Percentiles rank a stretch among this genome's conserved stretches.
phyloP scores from a whole-genome alignment of 1,140 invertebrate species.

The Cepaea nemoralis region DNA sequence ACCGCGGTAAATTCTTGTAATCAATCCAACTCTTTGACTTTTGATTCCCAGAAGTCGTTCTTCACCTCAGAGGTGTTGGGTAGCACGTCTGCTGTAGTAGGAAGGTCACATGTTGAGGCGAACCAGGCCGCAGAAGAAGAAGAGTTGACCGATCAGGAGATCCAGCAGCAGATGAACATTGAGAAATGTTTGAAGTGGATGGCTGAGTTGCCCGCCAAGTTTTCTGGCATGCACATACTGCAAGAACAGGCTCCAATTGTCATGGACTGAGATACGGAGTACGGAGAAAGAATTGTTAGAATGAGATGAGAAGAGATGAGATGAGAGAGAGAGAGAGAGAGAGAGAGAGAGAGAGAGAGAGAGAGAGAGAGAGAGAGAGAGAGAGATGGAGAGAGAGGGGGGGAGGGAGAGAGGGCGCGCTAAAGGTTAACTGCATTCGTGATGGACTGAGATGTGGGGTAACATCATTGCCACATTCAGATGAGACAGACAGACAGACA shows the following conservation, averaged over 20 bases:
- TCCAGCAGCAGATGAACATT: conserved; percentile 10
- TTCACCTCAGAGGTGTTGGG: background rate
- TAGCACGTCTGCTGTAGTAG: background rate
- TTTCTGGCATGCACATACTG: conserved; percentile 39
- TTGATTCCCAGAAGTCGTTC: conserved; percentile 3
- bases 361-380: no score
- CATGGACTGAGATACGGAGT: background rate
- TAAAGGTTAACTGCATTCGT: no score
- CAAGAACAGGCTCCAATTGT: conserved; percentile 5
- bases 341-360: no score
- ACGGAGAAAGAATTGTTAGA: no score
- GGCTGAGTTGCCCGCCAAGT: conserved; percentile 29
- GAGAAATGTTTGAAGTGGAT: conserved; percentile 39
- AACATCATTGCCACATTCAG: no score
- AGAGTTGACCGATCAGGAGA: conserved; percentile 33
- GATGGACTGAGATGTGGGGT: no score
- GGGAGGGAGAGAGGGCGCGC: no score
- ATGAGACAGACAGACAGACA: no score
- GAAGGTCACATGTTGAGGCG: background rate
- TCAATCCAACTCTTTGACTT: background rate
- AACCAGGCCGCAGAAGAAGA: background rate
- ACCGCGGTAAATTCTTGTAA: background rate
- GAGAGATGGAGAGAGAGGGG: no score
- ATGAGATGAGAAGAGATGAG: no score
- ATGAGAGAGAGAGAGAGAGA: no score